A percentile compares a stretch with the other conserved stretches of the same genome.
phyloP scores from a whole-genome alignment of 1,140 invertebrate species.

The Pogonomyrmex californicus region DNA sequence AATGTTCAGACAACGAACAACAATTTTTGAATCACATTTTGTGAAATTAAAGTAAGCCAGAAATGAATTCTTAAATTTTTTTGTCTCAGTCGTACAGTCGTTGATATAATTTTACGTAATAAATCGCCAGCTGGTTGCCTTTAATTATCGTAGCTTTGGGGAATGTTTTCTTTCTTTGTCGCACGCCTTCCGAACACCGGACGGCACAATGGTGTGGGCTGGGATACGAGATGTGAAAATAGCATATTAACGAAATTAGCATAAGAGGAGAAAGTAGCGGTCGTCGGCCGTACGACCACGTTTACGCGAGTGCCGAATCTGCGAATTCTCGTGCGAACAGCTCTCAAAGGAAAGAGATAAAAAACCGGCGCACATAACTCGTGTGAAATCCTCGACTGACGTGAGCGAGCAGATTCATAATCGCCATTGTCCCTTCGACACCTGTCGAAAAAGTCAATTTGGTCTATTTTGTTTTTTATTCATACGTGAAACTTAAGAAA shows the following conservation, averaged over 20 bases:
- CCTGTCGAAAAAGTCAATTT: not conserved
- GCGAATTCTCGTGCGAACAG: slow-evolving; percentile 62
- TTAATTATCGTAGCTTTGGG: slow-evolving; percentile 54
- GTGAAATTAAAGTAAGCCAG: not conserved
- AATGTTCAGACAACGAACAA: not conserved
- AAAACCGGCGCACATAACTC: slow-evolving; percentile 46
- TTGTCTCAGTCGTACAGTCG: not conserved
- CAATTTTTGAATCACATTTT: not conserved
- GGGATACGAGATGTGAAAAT: slow-evolving; percentile 80
- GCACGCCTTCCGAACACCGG: slow-evolving; percentile 37
- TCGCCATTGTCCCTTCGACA: not conserved
- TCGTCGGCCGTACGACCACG: slow-evolving; percentile 79
- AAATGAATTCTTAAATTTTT: not conserved
- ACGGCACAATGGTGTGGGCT: slow-evolving; percentile 54
- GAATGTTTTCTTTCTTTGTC: slow-evolving; percentile 25
- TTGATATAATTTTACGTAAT: slow-evolving; percentile 66
- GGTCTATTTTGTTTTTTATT: not conserved
- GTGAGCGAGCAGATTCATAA: not conserved
- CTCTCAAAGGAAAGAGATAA: slow-evolving; percentile 43
- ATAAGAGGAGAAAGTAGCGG: slow-evolving; percentile 85
- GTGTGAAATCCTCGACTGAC: slow-evolving; percentile 25
- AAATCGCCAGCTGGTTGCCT: slow-evolving; percentile 31
- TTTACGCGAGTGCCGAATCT: slow-evolving; percentile 77
- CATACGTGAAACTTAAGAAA: not conserved
- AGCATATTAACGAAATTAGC: slow-evolving; percentile 85